Percentiles rank a stretch among this genome's conserved stretches.
These are phyloP conservation scores for Heliconius ethilla DNA, from an alignment of 2,888 invertebrate species.

Conservation along the genomic window DNA sequence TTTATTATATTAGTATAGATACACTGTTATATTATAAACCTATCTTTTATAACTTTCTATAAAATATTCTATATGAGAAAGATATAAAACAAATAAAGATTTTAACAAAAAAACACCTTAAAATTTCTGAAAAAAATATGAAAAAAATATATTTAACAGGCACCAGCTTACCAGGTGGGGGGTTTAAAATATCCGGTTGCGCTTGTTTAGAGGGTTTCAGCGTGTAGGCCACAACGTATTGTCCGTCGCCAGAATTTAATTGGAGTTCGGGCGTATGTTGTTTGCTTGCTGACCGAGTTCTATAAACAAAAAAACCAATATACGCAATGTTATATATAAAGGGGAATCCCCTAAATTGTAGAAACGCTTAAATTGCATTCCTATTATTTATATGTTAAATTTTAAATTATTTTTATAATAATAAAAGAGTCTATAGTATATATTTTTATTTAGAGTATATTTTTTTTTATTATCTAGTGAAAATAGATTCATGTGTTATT, in stretches of 20 bases:
- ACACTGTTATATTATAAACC: too few species aligned
- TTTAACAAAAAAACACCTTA: too few species aligned
- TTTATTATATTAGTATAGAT: too few species aligned
- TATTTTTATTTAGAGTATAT: too few species aligned
- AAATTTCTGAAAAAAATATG: not conserved
- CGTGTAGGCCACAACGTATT: slow-evolving; percentile 92
- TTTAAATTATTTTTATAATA: not conserved
- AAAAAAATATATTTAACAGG: not conserved
- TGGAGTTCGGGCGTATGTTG: slow-evolving; percentile 73
- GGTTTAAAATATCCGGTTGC: slow-evolving; percentile 90
- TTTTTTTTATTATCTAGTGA: too few species aligned
- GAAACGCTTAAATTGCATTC: not conserved
- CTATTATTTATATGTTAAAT: not conserved
- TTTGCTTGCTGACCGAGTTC: slow-evolving; percentile 44
- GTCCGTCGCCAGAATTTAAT: slow-evolving; percentile 89
- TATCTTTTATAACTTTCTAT: too few species aligned
- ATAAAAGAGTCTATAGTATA: too few species aligned
- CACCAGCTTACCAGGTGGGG: slow-evolving; percentile 82
- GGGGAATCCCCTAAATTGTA: not conserved
- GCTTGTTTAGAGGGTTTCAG: slow-evolving; percentile 85
- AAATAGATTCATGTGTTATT: too few species aligned
- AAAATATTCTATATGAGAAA: too few species aligned
- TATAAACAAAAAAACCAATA: slow-evolving; percentile 36
- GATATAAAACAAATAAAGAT: too few species aligned
- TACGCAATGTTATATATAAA: slow-evolving; percentile 9